phyloP scores from a whole-genome alignment of 2,888 invertebrate genomes.

The Agrotis puta region DNA sequence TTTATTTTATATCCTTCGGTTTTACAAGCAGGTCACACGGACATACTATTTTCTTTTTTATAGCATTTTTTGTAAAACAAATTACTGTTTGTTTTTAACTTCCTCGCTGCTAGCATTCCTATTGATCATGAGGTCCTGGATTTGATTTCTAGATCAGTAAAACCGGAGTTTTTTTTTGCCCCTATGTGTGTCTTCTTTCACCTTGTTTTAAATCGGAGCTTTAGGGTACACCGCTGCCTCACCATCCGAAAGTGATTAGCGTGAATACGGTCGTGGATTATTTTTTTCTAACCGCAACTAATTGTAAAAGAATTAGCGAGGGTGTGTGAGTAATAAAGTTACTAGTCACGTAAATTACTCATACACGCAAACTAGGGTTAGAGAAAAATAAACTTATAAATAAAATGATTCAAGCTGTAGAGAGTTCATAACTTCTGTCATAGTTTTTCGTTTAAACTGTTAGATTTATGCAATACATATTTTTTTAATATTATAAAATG shows the following conservation, averaged over 20 bases:
- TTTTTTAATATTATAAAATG: not conserved
- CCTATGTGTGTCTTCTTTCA: no score
- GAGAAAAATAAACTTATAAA: not conserved
- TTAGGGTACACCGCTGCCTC: no score
- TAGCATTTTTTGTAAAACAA: constrained; percentile 5
- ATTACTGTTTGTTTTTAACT: no score
- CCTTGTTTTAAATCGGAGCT: no score
- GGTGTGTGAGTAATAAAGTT: constrained; percentile 35
- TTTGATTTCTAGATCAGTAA: no score
- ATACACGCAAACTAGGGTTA: constrained; percentile 6
- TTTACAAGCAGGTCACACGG: constrained; percentile 61
- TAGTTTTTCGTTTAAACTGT: not conserved
- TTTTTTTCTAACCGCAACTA: not conserved
- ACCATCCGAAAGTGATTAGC: no score
- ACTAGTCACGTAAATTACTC: constrained; percentile 12
- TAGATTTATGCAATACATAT: not conserved
- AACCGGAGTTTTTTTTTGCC: no score
- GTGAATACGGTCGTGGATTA: not conserved
- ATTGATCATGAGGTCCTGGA: no score
- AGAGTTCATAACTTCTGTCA: not conserved
- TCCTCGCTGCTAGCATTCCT: no score
- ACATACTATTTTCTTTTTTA: constrained; percentile 18
- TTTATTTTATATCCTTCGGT: constrained; percentile 60
- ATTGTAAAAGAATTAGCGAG: constrained; percentile 16
- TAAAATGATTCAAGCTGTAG: constrained; percentile 20